Evolutionary conservation across 2,113 vertebrate species (phyloP), one percentile per base, ranked within the genome.

Genomic region (Mastomys natalensis): DNA sequence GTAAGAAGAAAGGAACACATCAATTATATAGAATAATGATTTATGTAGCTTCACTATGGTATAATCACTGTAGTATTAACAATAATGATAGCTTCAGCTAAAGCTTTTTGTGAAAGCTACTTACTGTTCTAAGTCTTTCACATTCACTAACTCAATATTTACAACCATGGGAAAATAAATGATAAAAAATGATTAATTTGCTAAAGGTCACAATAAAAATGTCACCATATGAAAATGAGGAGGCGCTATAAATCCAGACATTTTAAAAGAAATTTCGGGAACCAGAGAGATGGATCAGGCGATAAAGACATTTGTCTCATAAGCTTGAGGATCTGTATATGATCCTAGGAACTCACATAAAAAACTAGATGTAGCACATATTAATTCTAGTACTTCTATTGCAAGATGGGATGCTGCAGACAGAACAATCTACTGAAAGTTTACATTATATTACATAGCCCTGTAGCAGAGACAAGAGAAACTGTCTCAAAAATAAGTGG

Each of bases 181-280:
- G 43, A 77, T 87, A 68, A 87, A 86, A 53, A 93, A 29, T 29
- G 4, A 8, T 72, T 85, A 82, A 73, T 94, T 82, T 89, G 12
- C 10, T 76, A 66, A 94, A 86, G 16, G 24, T 96, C 21, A 62
- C 19, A 94, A 24, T 92, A 62, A 55, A 66, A 87, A 87, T 34
- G 12, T 93, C 51, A 92, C 6, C 8, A 64, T 92, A 85, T 11
- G 40, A 58, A 96, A 95, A 84, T 82, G 55, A 87, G 58, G 78
- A 77, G 4, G 55, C 48, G 85, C 86, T 17, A 55, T 93, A 55
- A 94, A 90, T 22, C 3, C 4, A 74, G 16, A 40, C 5, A 97
- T 73, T 7, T 90, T 74, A 96, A 90, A 77, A 66, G 34, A 94
- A 89, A 89, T 66, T 9, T 48, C 2, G 0, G 29, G 60, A 9